A percentile compares a stretch with the other conserved stretches of the same genome.
Evolutionary conservation across 1,140 invertebrate genomes (phyloP).

Genomic region (Eurosta solidaginis): DNA sequence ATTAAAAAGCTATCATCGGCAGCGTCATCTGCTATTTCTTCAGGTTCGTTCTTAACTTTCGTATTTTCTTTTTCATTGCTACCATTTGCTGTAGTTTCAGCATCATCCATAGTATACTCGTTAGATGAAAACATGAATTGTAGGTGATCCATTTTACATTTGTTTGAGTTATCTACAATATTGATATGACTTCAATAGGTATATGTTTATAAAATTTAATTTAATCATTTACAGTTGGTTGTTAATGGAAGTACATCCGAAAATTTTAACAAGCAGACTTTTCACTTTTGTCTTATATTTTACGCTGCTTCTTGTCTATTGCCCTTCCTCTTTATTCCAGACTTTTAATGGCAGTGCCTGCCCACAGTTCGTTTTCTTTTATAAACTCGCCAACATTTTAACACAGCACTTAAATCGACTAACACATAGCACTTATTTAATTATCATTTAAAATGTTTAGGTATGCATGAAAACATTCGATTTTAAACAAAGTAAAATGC

Average conservation of each 20-base stretch:
- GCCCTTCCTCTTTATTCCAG: not conserved
- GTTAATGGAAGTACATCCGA: not conserved
- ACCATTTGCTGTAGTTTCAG: not conserved
- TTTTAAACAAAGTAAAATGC: not conserved
- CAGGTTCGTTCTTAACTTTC: conserved; percentile 30
- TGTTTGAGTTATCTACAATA: not conserved
- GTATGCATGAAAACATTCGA: not conserved
- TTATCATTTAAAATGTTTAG: not conserved
- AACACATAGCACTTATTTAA: not conserved
- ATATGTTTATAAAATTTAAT: not conserved
- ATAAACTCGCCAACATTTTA: not conserved
- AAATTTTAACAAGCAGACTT: not conserved
- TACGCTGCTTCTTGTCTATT: not conserved
- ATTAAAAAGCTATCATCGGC: conserved; percentile 35
- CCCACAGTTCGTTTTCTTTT: not conserved
- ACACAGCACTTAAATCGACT: not conserved
- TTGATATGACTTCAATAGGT: not conserved
- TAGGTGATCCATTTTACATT: conserved; percentile 12
- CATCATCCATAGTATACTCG: not conserved
- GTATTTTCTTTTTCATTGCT: conserved; percentile 20
- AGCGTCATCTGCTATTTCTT: conserved; percentile 12
- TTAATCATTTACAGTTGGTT: not conserved
- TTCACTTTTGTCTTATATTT: conserved; percentile 18
- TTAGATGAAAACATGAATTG: conserved; percentile 3
- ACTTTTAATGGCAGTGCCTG: not conserved